These are phyloP conservation scores for Saccostrea echinata DNA, from an alignment of 1,140 invertebrate genomes.

Conservation along the genomic window DNA sequence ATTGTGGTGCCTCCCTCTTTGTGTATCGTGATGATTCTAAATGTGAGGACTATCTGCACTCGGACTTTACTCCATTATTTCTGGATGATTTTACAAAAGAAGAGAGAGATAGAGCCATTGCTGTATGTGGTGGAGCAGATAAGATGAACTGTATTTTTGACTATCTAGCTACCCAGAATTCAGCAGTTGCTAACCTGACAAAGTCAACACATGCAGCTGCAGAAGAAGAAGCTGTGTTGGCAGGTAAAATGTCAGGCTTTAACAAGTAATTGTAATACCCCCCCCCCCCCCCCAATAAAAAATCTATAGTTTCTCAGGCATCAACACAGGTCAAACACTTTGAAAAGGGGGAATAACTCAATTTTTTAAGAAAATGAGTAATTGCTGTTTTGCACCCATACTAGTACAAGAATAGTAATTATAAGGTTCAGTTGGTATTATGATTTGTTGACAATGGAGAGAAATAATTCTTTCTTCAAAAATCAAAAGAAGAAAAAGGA, in stretches of 20 bases:
- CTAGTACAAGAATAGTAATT: too few relatives aligned
- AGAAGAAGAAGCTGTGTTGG: not conserved
- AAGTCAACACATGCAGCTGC: not conserved
- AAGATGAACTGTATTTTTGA: constrained; percentile 35
- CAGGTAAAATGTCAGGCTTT: not conserved
- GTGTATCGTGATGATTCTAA: not conserved
- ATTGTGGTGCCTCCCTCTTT: constrained; percentile 16
- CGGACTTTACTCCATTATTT: not conserved
- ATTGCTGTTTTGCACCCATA: too few relatives aligned
- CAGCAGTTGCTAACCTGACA: not conserved
- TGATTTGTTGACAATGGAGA: too few relatives aligned
- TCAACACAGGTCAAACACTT: too few relatives aligned
- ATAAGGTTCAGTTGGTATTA: too few relatives aligned
- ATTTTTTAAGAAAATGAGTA: too few relatives aligned
- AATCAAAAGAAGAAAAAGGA: too few relatives aligned
- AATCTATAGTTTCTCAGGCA: too few relatives aligned
- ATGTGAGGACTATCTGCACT: not conserved
- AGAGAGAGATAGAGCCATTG: not conserved
- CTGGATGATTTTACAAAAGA: constrained; percentile 8
- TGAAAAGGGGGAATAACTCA: too few relatives aligned
- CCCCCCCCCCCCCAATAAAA: too few relatives aligned
- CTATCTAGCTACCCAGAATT: constrained; percentile 7
- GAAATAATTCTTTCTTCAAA: too few relatives aligned
- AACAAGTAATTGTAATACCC: too few relatives aligned
- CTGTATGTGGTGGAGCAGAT: not conserved